Evolutionary conservation across 2,113 vertebrate species (phyloP).

Genomic region (Piprites chloris): DNA sequence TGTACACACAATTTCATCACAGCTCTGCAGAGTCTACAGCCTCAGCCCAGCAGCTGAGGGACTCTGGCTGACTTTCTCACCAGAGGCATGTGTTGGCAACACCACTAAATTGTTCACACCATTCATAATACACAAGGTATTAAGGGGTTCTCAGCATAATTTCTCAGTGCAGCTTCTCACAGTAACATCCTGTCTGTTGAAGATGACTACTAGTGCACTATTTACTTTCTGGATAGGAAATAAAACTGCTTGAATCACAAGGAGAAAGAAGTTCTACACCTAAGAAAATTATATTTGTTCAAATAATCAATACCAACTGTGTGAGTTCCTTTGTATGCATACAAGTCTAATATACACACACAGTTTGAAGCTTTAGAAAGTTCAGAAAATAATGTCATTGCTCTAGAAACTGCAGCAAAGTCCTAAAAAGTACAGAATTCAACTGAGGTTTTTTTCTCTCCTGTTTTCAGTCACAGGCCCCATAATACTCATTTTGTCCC

Average conservation of each 20-base stretch:
- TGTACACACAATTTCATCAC: neutral
- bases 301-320: neutral
- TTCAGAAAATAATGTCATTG: neutral
- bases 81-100: neutral
- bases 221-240: neutral
- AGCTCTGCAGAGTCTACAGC: neutral
- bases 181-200: neutral
- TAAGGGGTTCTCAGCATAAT: neutral
- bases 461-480: neutral
- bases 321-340: neutral
- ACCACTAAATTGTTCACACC: neutral
- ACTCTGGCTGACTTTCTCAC: neutral
- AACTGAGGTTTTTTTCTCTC: neutral
- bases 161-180: neutral
- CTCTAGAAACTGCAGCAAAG: neutral
- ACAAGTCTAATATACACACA: neutral
- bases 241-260: neutral
- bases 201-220: neutral
- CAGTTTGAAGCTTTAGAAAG: neutral
- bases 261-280: neutral
- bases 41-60: neutral
- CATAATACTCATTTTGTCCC: neutral
- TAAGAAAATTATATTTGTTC: neutral
- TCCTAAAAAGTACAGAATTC: neutral
- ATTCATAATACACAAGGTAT: neutral